Evolutionary conservation across 1,140 invertebrate genomes (phyloP), one percentile per base, ranked within the genome.

Genomic region (Danaus plexippus): DNA sequence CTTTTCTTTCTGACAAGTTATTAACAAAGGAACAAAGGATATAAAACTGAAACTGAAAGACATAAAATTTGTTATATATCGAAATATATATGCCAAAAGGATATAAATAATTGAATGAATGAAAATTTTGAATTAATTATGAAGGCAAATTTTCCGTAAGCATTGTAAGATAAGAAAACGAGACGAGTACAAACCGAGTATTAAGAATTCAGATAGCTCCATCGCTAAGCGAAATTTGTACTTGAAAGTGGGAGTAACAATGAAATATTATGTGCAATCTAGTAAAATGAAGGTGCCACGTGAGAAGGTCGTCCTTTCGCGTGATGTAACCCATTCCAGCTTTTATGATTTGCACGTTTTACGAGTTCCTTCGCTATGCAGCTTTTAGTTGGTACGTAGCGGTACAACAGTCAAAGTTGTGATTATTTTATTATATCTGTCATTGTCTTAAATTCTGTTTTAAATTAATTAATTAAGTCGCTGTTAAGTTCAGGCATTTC

Each of bases 311-410:
- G 71, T 73, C 70, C 59, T 69, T 63, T 73, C 66, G 76, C 76
- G 73, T 79, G 75, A 51, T 63, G 66, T 76, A 73, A 75, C 72
- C 73, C 64, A 73, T 79, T 77, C 67, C 59, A 54, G 56, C 61
- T 65, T 75, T 77, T 76, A 79, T 71, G 66, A 66, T 76, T 72
- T 73, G 70, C 67, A 69, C 78, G 71, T 66, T 77, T 77, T 74
- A 78, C 61, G 71, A 69, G 65, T 72, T 69, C 61, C 58, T 64
- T 54, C 44, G 66, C 57, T 58, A 67, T 71, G 61, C 61, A 65
- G 64, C 60, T 63, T 65, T 66, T 47, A 67, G 51, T 65, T 68
- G 66, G 63, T 66, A 71, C 66, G 66, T 63, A 61, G 48, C 58
- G 63, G 63, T 64, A 71, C 65, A 61, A 59, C 56, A 47, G 55